A percentile compares a stretch with the other conserved stretches of the same genome.
phyloP scores from a whole-genome alignment of 1,140 invertebrate species.

The Drosophila setifemur region DNA sequence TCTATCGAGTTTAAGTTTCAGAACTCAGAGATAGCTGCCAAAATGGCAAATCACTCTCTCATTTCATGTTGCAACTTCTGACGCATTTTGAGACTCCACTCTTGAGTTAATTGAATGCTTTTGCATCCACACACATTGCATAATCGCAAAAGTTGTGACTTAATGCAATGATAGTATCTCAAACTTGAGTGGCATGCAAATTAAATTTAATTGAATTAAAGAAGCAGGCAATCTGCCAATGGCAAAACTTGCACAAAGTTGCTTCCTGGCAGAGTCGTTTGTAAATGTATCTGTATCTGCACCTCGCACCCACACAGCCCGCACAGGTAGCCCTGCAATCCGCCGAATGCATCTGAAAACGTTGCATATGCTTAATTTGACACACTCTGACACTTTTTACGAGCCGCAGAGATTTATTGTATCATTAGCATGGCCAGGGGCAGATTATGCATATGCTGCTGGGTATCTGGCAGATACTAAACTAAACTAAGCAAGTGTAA shows the following conservation, averaged over 20 bases:
- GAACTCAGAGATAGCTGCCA: too few relatives aligned
- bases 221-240: conserved; percentile 29
- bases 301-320: conserved; percentile 13
- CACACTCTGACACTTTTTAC: conserved; percentile 59
- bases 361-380: conserved; percentile 58
- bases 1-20: neutral
- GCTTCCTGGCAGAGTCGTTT: conserved; percentile 7
- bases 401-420: conserved; percentile 64
- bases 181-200: conserved; percentile 28
- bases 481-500: conserved; percentile 40
- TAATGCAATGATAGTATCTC: conserved; percentile 21
- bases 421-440: conserved; percentile 59
- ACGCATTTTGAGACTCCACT: neutral
- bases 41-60: neutral
- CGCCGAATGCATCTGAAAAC: conserved; percentile 24
- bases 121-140: conserved; percentile 37
- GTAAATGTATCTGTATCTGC: neutral
- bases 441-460: conserved; percentile 5
- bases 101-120: conserved; percentile 8
- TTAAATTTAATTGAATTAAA: conserved; percentile 37
- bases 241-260: conserved; percentile 26
- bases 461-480: conserved; percentile 13
- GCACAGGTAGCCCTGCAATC: conserved; percentile 16
- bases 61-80: neutral
- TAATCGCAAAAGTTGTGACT: conserved; percentile 8